Percentiles rank a stretch among this genome's conserved stretches.
phyloP scores from a whole-genome alignment of 2,113 vertebrate genomes.

The Piprites chloris region DNA sequence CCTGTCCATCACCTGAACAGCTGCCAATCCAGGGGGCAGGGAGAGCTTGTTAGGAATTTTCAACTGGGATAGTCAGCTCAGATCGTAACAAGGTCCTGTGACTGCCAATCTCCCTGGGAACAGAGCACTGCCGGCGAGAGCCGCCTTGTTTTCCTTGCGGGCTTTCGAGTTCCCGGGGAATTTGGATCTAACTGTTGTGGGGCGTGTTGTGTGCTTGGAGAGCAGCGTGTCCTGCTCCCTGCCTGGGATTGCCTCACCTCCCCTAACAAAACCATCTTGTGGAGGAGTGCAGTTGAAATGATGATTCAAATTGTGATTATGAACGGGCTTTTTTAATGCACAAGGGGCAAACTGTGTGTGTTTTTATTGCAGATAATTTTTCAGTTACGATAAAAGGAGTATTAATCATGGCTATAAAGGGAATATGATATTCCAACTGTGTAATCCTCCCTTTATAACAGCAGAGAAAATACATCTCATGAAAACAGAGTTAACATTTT shows the following conservation, averaged over 20 bases:
- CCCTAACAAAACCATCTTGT: background rate
- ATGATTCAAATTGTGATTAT: background rate
- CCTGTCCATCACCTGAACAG: background rate
- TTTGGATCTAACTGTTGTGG: background rate
- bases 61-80: background rate
- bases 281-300: background rate
- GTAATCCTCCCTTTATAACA: background rate
- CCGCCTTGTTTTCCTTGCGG: background rate
- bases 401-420: background rate
- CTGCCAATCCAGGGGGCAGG: background rate
- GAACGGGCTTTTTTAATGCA: background rate
- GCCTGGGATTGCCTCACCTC: background rate
- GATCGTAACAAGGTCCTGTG: background rate
- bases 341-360: background rate
- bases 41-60: background rate
- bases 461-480: background rate
- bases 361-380: constrained; percentile 5
- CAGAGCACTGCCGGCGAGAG: rapidly evolving
- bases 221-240: background rate
- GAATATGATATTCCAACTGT: background rate
- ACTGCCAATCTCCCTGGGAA: background rate
- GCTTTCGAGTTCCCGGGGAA: background rate
- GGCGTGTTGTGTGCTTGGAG: rapidly evolving
- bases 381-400: background rate
- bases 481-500: background rate